Evolutionary conservation across 1,140 invertebrate genomes (phyloP).

Genomic region (Tribolium madens): DNA sequence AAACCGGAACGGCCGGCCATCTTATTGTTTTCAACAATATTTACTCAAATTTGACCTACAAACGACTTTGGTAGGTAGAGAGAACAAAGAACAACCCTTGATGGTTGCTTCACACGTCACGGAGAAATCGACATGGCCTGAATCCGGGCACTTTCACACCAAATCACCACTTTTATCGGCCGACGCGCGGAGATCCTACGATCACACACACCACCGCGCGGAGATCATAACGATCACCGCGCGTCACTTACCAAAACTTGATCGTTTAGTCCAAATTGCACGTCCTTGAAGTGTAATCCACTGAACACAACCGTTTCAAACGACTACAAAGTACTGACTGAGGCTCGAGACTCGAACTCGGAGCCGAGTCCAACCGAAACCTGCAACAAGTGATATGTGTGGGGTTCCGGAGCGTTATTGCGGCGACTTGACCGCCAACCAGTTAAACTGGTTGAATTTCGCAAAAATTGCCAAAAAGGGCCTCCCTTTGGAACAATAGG

Average conservation of each 20-base stretch:
- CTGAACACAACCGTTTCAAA: slow-evolving; percentile 2
- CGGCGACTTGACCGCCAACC: slow-evolving; percentile 35
- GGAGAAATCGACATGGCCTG: slow-evolving; percentile 46
- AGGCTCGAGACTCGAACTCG: slow-evolving; percentile 45
- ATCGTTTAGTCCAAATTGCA: slow-evolving; percentile 17
- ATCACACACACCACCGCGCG: slow-evolving; percentile 3
- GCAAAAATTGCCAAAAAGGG: slow-evolving; percentile 5
- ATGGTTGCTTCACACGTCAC: slow-evolving; percentile 24
- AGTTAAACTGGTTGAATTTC: slow-evolving; percentile 45
- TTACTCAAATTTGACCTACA: slow-evolving; percentile 33
- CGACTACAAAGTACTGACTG: slow-evolving; percentile 55
- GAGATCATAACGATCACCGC: too few species aligned
- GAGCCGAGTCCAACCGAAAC: slow-evolving; percentile 46
- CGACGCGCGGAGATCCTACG: not conserved
- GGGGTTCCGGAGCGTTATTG: slow-evolving; percentile 41
- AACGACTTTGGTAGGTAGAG: slow-evolving; percentile 34
- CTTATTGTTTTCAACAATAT: not conserved
- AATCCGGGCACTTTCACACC: slow-evolving; percentile 55
- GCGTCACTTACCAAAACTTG: not conserved
- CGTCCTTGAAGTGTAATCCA: slow-evolving; percentile 20
- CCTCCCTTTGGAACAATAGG: not conserved
- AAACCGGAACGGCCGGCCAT: not conserved
- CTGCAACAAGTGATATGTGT: slow-evolving; percentile 57
- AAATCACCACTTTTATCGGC: slow-evolving; percentile 28
- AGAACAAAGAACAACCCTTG: slow-evolving; percentile 35